A percentile compares a stretch with the other conserved stretches of the same genome.
phyloP scores from a whole-genome alignment of 2,888 invertebrate genomes.

The Macrosoma leucophasiata region DNA sequence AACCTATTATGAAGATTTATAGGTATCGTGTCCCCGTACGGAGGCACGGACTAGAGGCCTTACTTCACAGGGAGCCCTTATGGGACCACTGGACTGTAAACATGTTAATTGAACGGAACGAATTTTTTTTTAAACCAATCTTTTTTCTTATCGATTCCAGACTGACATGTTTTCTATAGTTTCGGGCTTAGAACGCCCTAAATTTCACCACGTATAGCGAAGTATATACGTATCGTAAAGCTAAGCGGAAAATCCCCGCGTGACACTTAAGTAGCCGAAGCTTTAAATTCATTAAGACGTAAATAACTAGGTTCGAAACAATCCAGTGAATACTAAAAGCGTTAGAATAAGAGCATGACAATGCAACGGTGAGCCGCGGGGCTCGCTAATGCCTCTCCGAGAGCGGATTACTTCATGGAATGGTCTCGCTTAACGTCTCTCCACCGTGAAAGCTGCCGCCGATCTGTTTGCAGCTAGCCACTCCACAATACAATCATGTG shows the following conservation, averaged over 20 bases:
- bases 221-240: background rate
- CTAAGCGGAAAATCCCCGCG: background rate
- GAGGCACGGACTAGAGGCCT: too few relatives aligned
- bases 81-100: too few relatives aligned
- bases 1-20: too few relatives aligned
- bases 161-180: too few relatives aligned
- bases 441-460: conserved; percentile 53
- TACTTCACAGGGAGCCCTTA: too few relatives aligned
- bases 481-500: conserved; percentile 45
- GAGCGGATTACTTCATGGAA: conserved; percentile 63
- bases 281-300: conserved; percentile 2
- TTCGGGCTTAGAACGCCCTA: too few relatives aligned
- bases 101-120: too few relatives aligned
- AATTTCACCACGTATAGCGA: too few relatives aligned
- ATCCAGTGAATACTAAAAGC: conserved; percentile 25
- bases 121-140: too few relatives aligned
- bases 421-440: conserved; percentile 57
- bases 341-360: conserved; percentile 43
- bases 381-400: conserved; percentile 53
- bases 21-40: too few relatives aligned
- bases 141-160: too few relatives aligned
- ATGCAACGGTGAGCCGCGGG: conserved; percentile 37
- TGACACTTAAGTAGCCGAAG: background rate
- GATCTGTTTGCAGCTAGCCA: conserved; percentile 53
- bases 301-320: conserved; percentile 9